phyloP scores from a whole-genome alignment of 2,888 invertebrate genomes.

The Oeneis ivallda region DNA sequence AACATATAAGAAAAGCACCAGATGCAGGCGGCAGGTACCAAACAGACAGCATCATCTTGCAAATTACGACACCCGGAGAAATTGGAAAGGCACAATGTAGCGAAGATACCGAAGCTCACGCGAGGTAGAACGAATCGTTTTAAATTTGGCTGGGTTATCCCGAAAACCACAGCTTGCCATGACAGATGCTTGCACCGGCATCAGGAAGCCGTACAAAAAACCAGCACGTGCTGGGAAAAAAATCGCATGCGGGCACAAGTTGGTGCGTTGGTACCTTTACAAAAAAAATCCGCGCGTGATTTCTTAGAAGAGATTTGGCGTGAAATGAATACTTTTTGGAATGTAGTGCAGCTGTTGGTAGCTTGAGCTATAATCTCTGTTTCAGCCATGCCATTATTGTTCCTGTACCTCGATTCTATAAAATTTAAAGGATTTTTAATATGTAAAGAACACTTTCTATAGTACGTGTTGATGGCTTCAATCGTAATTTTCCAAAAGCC shows the following conservation, averaged over 20 bases:
- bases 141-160: conserved; percentile 48
- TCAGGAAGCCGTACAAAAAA: conserved; percentile 72
- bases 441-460: neutral
- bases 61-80: conserved; percentile 59
- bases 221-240: conserved; percentile 76
- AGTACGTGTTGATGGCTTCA: neutral
- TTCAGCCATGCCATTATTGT: neutral
- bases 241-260: conserved; percentile 79
- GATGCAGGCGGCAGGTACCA: conserved; percentile 74
- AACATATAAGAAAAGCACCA: conserved; percentile 68
- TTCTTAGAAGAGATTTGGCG: conserved; percentile 57
- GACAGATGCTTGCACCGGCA: conserved; percentile 75
- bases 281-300: conserved; percentile 56
- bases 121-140: conserved; percentile 31
- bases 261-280: conserved; percentile 61
- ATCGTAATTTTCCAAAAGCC: too few relatives aligned
- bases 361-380: conserved; percentile 24
- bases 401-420: conserved; percentile 3
- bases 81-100: conserved; percentile 38
- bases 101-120: neutral
- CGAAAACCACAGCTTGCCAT: conserved; percentile 73
- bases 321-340: conserved; percentile 62
- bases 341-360: conserved; percentile 49
- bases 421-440: neutral
- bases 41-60: conserved; percentile 72